Evolutionary conservation across 2,888 invertebrate genomes (phyloP).

Genomic region (Machimus rusticus): DNA sequence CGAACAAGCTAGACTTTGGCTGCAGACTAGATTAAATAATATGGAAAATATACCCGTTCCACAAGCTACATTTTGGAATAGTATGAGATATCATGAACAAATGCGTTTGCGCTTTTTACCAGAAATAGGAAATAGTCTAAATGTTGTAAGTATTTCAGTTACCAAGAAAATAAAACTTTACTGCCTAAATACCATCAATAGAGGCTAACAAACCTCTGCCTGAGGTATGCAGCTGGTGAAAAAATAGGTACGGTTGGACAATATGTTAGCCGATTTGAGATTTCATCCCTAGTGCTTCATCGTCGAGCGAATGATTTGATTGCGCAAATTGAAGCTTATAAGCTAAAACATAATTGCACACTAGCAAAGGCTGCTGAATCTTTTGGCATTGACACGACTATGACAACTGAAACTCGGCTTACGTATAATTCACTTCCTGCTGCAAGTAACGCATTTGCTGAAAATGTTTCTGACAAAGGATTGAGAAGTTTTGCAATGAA

Average conservation of each 20-base stretch:
- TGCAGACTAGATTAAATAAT: neutral
- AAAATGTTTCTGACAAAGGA: neutral
- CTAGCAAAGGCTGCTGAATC: neutral
- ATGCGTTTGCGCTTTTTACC: neutral
- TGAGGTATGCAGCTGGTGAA: neutral
- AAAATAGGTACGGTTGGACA: neutral
- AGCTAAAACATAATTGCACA: neutral
- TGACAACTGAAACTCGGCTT: neutral
- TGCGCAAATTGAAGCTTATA: neutral
- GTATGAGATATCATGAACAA: slow-evolving; percentile 5
- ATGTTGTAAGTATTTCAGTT: neutral
- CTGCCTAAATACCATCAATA: neutral
- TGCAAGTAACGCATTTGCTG: neutral
- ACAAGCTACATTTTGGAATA: neutral
- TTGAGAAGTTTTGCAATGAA: neutral
- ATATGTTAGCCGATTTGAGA: neutral
- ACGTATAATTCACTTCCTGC: neutral
- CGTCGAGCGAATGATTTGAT: neutral
- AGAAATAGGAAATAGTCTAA: neutral
- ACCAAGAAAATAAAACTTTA: neutral
- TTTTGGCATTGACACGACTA: neutral
- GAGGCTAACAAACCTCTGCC: neutral
- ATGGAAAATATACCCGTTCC: neutral
- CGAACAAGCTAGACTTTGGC: neutral
- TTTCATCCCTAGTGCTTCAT: neutral